Evolutionary conservation across 1,140 invertebrate species (phyloP), one percentile per base, ranked within the genome.

Genomic region (Microvelia longipes): DNA sequence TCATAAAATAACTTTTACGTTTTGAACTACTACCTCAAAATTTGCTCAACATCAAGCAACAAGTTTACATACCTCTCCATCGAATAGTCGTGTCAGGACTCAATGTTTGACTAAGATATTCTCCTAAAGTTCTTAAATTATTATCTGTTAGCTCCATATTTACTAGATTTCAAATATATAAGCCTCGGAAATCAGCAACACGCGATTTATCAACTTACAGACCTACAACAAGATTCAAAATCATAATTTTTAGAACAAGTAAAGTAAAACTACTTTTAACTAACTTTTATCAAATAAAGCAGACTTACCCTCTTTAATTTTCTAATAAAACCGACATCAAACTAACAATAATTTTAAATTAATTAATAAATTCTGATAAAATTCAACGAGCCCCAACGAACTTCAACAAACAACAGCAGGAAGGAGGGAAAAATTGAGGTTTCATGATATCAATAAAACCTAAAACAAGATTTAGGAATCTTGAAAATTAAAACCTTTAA

Each of bases 101-200:
- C n/a, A 98, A 81, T 14, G 94, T 97, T 79, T 93, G 88, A 73
- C 91, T 87, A 70, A 98, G 83, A 80, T 94, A 96, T 72, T 87
- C 84, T 63, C 88, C 87, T 71, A 98, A 80, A 2, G 87, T 87
- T 70, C 86, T 80, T 65, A 97, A 81, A 82, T 93, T 93, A 62
- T 87, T 86, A 66, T 92, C 90, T 0, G 87, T 91, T 2, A 93
- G 81, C 76, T 93, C 91, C 92, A 94, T 94, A n/a, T n/a, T n/a
- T 50, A 50, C 19, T 5, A 50, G 5, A 50, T 11, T 50, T 19
- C 19, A 50, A 50, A 19, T 19, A 19, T 50, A 50, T 19, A 11
- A 11, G 5, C 19, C 35, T 11, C 35, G 5, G 19, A 50, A 50
- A 50, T 50, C 5, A 5, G 19, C 5, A 19, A 11, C 5, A 50